A percentile compares a stretch with the other conserved stretches of the same genome.
Conservation (phyloP, 2,113 vertebrate genomes). For the Platysteira castanea region DNA sequence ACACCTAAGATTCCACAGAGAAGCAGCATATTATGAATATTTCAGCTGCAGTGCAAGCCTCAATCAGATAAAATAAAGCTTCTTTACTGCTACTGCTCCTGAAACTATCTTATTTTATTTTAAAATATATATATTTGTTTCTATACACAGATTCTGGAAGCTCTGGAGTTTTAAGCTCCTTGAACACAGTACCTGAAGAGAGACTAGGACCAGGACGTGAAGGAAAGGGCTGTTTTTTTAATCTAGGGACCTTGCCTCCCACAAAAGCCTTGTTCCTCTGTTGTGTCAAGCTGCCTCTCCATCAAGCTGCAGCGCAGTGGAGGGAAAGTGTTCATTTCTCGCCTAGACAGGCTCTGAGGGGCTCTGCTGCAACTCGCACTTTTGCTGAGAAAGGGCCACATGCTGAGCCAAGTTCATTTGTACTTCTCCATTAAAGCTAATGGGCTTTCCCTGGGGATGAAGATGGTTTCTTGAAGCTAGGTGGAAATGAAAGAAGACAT, state of each 20-base stretch:
- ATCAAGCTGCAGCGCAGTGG: rapidly evolving
- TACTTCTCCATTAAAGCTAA: constrained; percentile 23
- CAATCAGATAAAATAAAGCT: not conserved
- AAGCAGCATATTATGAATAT: not conserved
- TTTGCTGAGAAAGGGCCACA: constrained; percentile 18
- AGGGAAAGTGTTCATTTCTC: not conserved
- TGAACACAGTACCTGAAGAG: not conserved
- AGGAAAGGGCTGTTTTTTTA: not conserved
- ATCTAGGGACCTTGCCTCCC: not conserved
- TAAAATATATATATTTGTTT: not conserved
- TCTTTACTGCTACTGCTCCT: not conserved
- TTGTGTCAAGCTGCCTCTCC: not conserved
- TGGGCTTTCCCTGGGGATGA: not conserved
- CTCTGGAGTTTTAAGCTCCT: not conserved
- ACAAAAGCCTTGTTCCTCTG: not conserved
- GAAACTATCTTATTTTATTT: not conserved
- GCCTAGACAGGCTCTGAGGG: not conserved
- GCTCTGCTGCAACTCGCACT: not conserved
- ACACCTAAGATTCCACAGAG: not conserved
- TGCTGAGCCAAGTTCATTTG: constrained; percentile 22
- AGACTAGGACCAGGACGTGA: not conserved
- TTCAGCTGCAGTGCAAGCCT: not conserved
- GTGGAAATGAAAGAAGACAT: not conserved
- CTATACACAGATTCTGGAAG: not conserved
- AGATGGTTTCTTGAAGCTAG: not conserved